phyloP scores from a whole-genome alignment of 2,888 invertebrate species.

The Choreutis nemorana region DNA sequence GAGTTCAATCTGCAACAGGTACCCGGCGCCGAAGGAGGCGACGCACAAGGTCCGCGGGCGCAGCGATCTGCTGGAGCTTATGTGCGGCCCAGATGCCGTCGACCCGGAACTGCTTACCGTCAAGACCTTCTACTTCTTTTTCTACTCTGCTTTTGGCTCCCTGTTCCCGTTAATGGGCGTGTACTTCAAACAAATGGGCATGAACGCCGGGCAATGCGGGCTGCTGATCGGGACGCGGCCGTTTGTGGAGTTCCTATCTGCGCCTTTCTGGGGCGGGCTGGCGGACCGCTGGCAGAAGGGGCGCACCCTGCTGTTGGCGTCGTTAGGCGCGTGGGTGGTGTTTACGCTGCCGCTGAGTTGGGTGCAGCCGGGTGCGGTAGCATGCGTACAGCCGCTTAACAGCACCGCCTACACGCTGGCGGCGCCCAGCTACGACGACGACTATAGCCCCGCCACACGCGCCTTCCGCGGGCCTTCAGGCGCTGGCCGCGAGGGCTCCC shows the following conservation, averaged over 20 bases:
- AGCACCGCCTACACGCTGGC: slow-evolving; percentile 69
- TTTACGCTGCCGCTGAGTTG: slow-evolving; percentile 96
- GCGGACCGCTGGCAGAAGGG: slow-evolving; percentile 91
- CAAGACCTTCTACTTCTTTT: slow-evolving; percentile 99
- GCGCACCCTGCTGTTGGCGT: slow-evolving; percentile 86
- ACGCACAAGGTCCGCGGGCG: slow-evolving; percentile 90
- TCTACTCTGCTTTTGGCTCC: slow-evolving; percentile 98
- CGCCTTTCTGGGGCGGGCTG: slow-evolving; percentile 97
- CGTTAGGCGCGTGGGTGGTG: slow-evolving; percentile 93
- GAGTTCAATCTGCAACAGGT: slow-evolving; percentile 45
- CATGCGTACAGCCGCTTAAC: slow-evolving; percentile 74
- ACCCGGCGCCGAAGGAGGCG: slow-evolving; percentile 86
- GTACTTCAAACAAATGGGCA: slow-evolving; percentile 99
- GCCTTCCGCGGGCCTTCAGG: slow-evolving; percentile 29
- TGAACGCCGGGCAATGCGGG: slow-evolving; percentile 97
- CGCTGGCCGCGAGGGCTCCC: slow-evolving; percentile 62
- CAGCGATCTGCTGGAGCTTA: slow-evolving; percentile 82
- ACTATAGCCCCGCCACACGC: slow-evolving; percentile 20
- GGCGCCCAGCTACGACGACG: slow-evolving; percentile 62
- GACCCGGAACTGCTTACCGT: slow-evolving; percentile 93
- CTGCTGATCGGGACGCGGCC: slow-evolving; percentile 94
- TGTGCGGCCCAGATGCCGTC: slow-evolving; percentile 80
- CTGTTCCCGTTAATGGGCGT: slow-evolving; percentile 98
- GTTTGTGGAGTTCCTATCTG: slow-evolving; percentile 95
- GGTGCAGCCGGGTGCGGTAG: slow-evolving; percentile 91